Percentiles rank a stretch among this genome's conserved stretches.
These are phyloP conservation scores for Echinometra lucunter DNA, from an alignment of 53 echinoderm and acorn worm species.

Conservation along the genomic window DNA sequence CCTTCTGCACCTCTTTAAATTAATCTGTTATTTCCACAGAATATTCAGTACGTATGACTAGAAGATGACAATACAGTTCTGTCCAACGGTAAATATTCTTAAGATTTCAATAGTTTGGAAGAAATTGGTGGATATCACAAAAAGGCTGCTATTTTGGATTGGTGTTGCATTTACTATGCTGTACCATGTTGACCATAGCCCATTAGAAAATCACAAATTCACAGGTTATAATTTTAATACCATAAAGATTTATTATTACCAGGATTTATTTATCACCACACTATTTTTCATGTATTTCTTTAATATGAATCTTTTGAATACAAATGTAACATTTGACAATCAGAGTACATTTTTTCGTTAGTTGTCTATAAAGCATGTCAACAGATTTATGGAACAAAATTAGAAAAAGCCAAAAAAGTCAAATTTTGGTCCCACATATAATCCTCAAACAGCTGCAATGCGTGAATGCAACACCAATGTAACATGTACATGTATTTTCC, in stretches of 20 bases:
- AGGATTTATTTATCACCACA: background rate
- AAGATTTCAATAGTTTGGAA: slow-evolving; percentile 47
- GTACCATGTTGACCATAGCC: background rate
- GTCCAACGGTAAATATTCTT: slow-evolving; percentile 5
- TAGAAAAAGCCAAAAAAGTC: background rate
- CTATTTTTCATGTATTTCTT: background rate
- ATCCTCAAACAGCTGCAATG: background rate
- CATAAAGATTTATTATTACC: background rate
- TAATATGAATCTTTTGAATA: background rate
- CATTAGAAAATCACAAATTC: background rate
- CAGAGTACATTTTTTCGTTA: background rate
- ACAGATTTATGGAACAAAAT: background rate
- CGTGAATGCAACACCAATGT: slow-evolving; percentile 9
- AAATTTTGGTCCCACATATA: background rate
- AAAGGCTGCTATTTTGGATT: background rate
- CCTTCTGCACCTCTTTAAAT: background rate
- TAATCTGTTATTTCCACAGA: background rate
- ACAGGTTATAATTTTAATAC: background rate
- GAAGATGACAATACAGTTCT: background rate
- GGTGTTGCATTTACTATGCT: background rate
- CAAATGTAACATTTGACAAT: background rate
- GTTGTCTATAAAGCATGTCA: background rate
- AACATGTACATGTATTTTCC: background rate
- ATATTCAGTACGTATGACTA: background rate
- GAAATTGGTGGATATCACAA: slow-evolving; percentile 34